A percentile compares a stretch with the other conserved stretches of the same genome.
phyloP scores from a whole-genome alignment of 2,888 invertebrate species.

The Trissonchulus latispiculum region DNA sequence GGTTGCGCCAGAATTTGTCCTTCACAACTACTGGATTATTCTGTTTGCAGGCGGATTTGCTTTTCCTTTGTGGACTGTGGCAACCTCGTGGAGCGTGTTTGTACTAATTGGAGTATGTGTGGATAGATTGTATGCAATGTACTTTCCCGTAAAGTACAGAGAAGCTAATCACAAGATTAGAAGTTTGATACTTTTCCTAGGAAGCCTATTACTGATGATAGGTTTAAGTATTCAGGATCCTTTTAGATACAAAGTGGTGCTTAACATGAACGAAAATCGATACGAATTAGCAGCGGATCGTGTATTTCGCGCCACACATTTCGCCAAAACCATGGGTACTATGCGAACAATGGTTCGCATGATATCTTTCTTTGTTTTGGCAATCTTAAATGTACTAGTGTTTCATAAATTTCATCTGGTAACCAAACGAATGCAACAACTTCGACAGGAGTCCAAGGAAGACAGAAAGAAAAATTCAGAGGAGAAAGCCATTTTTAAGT shows the following conservation, averaged over 20 bases:
- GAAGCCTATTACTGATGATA: not conserved
- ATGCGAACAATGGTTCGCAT: not conserved
- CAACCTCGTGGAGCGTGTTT: not conserved
- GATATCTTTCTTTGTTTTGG: not conserved
- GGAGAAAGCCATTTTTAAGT: not conserved
- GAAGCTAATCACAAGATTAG: not conserved
- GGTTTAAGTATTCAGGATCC: not conserved
- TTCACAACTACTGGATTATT: not conserved
- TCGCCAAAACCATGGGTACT: not conserved
- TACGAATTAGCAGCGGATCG: not conserved
- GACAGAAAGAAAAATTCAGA: not conserved
- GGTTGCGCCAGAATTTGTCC: not conserved
- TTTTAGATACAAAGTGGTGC: not conserved
- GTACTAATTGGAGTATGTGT: not conserved
- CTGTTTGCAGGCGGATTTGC: not conserved
- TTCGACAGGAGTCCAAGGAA: not conserved
- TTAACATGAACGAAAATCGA: not conserved
- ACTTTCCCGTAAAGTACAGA: not conserved
- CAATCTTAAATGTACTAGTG: not conserved
- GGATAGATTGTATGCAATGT: not conserved
- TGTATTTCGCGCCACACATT: not conserved
- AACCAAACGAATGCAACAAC: not conserved
- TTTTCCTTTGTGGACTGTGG: not conserved
- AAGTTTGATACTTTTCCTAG: not conserved
- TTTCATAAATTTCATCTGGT: not conserved